Evolutionary conservation across 1,140 invertebrate species (phyloP), one percentile per base, ranked within the genome.

Genomic region (Pseudomyrmex concolor): DNA sequence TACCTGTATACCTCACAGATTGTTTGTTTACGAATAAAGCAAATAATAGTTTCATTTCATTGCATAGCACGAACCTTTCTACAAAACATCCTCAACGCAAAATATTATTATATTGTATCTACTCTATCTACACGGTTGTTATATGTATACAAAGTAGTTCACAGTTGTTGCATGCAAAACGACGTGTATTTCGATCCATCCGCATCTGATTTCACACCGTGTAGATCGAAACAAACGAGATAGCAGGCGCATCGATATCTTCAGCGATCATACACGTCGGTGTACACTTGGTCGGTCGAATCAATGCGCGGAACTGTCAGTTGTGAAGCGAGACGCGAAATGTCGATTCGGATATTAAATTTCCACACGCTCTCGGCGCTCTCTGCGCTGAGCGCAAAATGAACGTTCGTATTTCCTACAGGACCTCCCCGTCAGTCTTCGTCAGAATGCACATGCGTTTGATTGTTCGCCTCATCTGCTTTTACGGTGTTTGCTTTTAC

Each of bases 291-390:
- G 25, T 34, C 57, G 25, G 22, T 62, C 54, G 51, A 63, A 70
- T 57, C 51, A 19, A 57, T 17, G 64, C 51, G 25, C 25, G 25
- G 51, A 2, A n/a, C 60, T 57, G 66, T 43, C 55, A 57, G 77
- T 54, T 54, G 62, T 9, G 43, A 81, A 62, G 25, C 15, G 54
- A 2, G 25, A n/a, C 50, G 50, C 45, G 60, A 19, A 72, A 72
- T 68, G 87, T 89, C 82, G 67, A 89, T 89, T 78, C 87, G 77
- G 84, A 89, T 89, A 89, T 89, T 89, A 88, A 89, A 89, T 88
- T 86, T 86, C 68, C 86, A 84, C 76, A 66, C 51, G 13, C 34
- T 34, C 48, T 10, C 63, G 59, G 55, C 60, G 67, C 25, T 19
- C 48, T 55, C n/a, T n/a, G n/a, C n/a, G n/a, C n/a, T n/a, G n/a